Percentiles rank a stretch among this genome's conserved stretches.
These are phyloP conservation scores for Emmelina monodactyla DNA, from an alignment of 2,888 invertebrate genomes.

Conservation along the genomic window DNA sequence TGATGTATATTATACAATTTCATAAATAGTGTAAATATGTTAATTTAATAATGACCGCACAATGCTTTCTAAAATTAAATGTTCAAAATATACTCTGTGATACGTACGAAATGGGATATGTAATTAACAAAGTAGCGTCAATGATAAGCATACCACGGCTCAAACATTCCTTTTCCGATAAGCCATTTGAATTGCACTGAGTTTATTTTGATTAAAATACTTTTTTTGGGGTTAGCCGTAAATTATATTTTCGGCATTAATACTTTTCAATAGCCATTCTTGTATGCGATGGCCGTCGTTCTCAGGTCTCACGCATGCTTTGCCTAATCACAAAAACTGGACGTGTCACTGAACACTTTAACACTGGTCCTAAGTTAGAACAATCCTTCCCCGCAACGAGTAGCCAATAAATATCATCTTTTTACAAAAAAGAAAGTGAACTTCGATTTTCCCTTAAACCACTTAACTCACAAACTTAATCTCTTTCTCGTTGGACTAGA, in stretches of 20 bases:
- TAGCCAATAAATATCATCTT: constrained; percentile 29
- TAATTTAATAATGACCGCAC: constrained; percentile 43
- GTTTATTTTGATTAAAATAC: no score
- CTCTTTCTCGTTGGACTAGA: constrained; percentile 65
- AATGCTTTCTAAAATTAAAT: constrained; percentile 41
- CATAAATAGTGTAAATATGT: constrained; percentile 63
- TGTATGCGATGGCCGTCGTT: neutral
- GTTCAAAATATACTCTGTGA: constrained; percentile 26
- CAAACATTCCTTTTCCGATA: no score
- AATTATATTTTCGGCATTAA: neutral
- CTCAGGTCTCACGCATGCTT: constrained; percentile 45
- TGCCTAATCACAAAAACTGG: constrained; percentile 58
- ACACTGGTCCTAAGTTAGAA: constrained; percentile 49
- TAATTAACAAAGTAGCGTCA: constrained; percentile 19
- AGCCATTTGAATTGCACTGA: no score
- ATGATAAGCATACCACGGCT: neutral
- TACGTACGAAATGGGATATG: constrained; percentile 31
- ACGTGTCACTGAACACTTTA: constrained; percentile 60
- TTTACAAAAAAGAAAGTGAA: constrained; percentile 34
- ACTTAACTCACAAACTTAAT: constrained; percentile 57
- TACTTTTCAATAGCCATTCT: neutral
- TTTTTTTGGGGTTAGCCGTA: neutral
- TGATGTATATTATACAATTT: constrained; percentile 59
- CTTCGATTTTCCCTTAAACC: constrained; percentile 31
- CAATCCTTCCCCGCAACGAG: constrained; percentile 22